A percentile compares a stretch with the other conserved stretches of the same genome.
Conservation (phyloP, 2,797 vertebrate species). For the Sebastes itinus region DNA sequence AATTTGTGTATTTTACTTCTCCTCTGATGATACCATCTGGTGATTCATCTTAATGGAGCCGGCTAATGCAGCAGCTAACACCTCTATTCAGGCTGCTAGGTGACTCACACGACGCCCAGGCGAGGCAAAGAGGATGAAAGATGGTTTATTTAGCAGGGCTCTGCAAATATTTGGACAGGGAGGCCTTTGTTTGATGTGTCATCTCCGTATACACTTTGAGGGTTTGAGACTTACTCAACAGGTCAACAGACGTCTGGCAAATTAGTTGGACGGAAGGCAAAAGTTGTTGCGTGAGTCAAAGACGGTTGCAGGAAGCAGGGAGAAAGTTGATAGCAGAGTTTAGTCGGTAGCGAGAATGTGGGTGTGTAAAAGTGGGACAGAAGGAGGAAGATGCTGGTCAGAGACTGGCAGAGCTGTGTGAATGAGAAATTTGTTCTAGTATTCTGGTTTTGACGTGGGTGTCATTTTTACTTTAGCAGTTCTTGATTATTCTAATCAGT, state of each 20-base stretch:
- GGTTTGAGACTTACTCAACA: constrained; percentile 22
- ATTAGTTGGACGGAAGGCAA: constrained; percentile 16
- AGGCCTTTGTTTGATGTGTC: constrained; percentile 36
- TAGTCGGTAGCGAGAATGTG: neutral
- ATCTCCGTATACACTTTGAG: constrained; percentile 5
- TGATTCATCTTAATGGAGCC: constrained; percentile 28
- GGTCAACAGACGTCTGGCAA: constrained; percentile 40
- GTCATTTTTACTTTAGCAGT: neutral
- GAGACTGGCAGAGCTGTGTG: too few relatives aligned
- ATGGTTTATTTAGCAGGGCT: constrained; percentile 19
- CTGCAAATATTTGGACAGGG: constrained; percentile 31
- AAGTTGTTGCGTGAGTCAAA: constrained; percentile 28
- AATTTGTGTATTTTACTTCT: neutral
- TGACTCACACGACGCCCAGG: constrained; percentile 33
- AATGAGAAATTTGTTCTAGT: too few relatives aligned
- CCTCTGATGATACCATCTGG: neutral
- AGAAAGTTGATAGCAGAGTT: constrained; percentile 1
- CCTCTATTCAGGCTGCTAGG: constrained; percentile 25
- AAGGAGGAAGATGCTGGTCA: too few relatives aligned
- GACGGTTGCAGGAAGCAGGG: neutral
- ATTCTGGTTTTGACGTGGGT: too few relatives aligned
- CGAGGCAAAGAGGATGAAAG: constrained; percentile 1
- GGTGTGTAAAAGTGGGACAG: neutral
- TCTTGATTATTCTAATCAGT: neutral
- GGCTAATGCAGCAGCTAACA: constrained; percentile 13